Evolutionary conservation across 2,797 vertebrate species (phyloP).

Genomic region (Paguma larvata): DNA sequence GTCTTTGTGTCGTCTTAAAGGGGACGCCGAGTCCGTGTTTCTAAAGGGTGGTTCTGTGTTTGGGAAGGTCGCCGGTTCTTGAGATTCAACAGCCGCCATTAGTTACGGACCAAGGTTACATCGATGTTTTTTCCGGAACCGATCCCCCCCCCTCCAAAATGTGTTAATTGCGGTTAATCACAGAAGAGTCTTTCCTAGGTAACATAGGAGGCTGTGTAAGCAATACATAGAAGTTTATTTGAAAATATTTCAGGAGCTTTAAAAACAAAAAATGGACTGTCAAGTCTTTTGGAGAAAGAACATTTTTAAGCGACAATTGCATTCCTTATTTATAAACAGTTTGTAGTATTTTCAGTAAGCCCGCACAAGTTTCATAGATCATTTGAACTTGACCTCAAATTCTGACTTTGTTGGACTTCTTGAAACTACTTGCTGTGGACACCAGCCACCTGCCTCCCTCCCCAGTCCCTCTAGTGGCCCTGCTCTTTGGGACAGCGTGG

Average conservation of each 20-base stretch:
- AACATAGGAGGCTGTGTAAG: background rate
- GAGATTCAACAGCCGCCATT: rapidly evolving
- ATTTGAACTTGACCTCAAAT: background rate
- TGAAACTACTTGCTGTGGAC: background rate
- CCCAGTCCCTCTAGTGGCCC: background rate
- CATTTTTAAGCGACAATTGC: background rate
- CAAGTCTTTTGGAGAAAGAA: background rate
- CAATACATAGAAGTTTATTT: slow-evolving; percentile 5
- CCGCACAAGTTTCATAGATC: background rate
- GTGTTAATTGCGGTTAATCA: background rate
- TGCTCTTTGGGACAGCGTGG: background rate
- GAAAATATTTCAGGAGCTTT: background rate
- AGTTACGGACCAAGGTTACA: background rate
- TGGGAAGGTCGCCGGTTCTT: rapidly evolving
- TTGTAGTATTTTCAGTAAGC: slow-evolving; percentile 37
- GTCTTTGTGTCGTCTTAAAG: rapidly evolving
- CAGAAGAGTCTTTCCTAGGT: background rate
- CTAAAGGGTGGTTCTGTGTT: rapidly evolving
- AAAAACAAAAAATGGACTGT: background rate
- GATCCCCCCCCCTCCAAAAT: background rate
- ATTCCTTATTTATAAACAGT: slow-evolving; percentile 33
- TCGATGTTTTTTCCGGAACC: background rate
- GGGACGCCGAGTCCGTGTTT: background rate
- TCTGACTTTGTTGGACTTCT: background rate
- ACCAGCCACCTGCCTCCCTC: background rate